A percentile compares a stretch with the other conserved stretches of the same genome.
phyloP scores from a whole-genome alignment of 2,797 vertebrate genomes.

The Danio tinwini region DNA sequence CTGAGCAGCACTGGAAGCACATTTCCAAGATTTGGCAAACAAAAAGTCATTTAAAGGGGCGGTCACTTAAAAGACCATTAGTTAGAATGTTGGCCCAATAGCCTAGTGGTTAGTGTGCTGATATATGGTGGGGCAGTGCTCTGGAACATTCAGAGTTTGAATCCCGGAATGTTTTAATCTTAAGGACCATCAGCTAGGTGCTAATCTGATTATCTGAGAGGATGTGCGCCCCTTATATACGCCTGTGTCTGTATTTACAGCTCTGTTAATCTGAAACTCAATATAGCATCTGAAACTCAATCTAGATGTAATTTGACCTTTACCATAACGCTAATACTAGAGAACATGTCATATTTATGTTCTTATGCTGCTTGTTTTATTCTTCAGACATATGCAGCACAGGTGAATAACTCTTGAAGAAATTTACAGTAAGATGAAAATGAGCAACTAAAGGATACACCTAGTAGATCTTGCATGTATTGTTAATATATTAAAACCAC shows the following conservation, averaged over 20 bases:
- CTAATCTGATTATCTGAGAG: slow-evolving; percentile 1
- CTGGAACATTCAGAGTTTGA: too few relatives aligned
- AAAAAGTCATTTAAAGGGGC: too few relatives aligned
- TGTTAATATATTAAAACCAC: neutral
- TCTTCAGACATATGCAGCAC: neutral
- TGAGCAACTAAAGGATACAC: neutral
- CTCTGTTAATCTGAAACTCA: neutral
- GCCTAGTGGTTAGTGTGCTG: too few relatives aligned
- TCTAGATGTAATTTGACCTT: neutral
- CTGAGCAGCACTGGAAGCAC: neutral
- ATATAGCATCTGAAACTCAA: neutral
- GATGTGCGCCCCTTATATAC: neutral
- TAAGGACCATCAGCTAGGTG: too few relatives aligned
- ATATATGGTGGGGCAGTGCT: too few relatives aligned
- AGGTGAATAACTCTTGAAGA: too few relatives aligned
- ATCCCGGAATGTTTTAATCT: too few relatives aligned
- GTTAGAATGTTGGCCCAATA: too few relatives aligned
- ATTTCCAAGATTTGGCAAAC: neutral
- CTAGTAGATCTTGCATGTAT: too few relatives aligned
- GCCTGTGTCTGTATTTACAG: neutral
- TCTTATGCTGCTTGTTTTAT: neutral
- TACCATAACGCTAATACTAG: neutral
- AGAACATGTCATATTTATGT: neutral
- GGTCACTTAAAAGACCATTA: too few relatives aligned
- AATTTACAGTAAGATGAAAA: neutral